phyloP scores from a whole-genome alignment of 2,113 vertebrate species.

The Halcyon malimbica region DNA sequence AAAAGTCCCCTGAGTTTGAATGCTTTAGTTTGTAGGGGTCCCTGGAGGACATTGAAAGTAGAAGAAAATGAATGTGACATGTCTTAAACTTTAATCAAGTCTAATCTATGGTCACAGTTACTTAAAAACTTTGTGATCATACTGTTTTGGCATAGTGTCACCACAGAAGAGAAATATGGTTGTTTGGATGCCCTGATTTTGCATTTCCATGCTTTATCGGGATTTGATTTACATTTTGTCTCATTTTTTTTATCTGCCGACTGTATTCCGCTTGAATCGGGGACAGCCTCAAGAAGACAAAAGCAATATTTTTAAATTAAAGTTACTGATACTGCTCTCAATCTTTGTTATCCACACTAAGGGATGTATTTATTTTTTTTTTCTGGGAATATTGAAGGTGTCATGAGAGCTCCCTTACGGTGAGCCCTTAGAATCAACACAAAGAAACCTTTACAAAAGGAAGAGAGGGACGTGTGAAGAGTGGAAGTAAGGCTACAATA shows the following conservation, averaged over 20 bases:
- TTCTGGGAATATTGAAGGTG: neutral
- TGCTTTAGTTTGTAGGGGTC: neutral
- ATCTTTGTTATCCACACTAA: neutral
- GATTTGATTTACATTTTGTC: neutral
- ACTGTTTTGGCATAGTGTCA: neutral
- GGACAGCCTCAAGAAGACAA: slow-evolving; percentile 24
- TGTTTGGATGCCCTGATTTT: neutral
- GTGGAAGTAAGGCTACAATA: neutral
- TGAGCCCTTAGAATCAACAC: neutral
- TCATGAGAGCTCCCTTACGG: neutral
- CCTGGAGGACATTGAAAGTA: neutral
- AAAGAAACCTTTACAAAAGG: neutral
- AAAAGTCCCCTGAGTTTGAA: neutral
- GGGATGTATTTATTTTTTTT: neutral
- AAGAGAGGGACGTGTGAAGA: neutral
- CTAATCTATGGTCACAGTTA: neutral
- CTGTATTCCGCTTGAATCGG: neutral
- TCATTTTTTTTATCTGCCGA: neutral
- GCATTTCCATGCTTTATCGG: neutral
- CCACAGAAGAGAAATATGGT: neutral
- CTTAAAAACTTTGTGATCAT: neutral
- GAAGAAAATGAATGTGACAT: neutral
- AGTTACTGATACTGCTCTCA: neutral
- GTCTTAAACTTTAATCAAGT: slow-evolving; percentile 1
- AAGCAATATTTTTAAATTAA: slow-evolving; percentile 26